Percentiles rank a stretch among this genome's conserved stretches.
These are phyloP conservation scores for Drosophila sturtevanti DNA, from an alignment of 1,140 invertebrate genomes.

Conservation along the genomic window DNA sequence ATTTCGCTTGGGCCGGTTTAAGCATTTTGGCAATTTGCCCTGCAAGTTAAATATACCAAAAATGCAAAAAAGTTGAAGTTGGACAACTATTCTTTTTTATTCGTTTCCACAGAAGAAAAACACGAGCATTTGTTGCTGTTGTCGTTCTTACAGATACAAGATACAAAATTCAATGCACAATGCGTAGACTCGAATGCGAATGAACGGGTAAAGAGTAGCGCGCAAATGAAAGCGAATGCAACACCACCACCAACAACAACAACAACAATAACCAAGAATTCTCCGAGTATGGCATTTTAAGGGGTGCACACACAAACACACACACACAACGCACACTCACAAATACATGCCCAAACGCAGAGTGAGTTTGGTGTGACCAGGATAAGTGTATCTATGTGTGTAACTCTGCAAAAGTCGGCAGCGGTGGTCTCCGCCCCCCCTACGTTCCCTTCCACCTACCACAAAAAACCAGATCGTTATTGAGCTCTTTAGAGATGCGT, in stretches of 20 bases:
- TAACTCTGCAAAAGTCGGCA: background rate
- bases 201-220: constrained; percentile 24
- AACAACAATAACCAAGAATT: constrained; percentile 11
- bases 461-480: constrained; percentile 47
- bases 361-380: constrained; percentile 27
- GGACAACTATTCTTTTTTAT: background rate
- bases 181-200: constrained; percentile 33
- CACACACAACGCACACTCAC: constrained; percentile 13
- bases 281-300: constrained; percentile 27
- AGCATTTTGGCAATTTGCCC: constrained; percentile 75
- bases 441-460: constrained; percentile 18
- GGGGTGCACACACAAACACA: constrained; percentile 35
- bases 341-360: constrained; percentile 5
- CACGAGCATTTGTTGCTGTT: constrained; percentile 21
- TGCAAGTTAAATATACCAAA: constrained; percentile 33
- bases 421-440: background rate
- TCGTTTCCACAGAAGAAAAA: background rate
- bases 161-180: background rate
- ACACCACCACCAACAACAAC: constrained; percentile 13
- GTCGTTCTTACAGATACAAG: constrained; percentile 27
- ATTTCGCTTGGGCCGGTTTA: constrained; percentile 68
- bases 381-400: constrained; percentile 22
- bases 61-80: constrained; percentile 7
- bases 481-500: constrained; percentile 3
- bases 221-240: constrained; percentile 44